Conservation (phyloP, 2,797 vertebrate genomes). For the Lagodon rhomboides region DNA sequence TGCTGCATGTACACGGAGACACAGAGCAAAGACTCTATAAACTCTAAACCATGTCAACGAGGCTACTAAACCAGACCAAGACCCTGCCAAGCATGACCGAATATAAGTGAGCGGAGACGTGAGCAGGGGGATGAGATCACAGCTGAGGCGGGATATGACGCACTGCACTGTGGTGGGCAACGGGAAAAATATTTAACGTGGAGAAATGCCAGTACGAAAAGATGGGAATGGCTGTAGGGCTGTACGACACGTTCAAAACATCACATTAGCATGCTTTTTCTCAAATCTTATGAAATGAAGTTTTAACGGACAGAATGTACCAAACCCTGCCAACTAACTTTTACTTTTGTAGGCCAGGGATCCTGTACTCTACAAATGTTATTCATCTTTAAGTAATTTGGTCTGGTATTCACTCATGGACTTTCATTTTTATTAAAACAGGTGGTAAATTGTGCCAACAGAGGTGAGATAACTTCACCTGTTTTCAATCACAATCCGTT, state of each 20-base stretch:
- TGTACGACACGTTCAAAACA: slow-evolving; percentile 31
- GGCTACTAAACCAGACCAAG: slow-evolving; percentile 36
- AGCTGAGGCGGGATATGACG: slow-evolving; percentile 34
- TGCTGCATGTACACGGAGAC: neutral
- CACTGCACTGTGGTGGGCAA: slow-evolving; percentile 30
- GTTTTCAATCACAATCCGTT: slow-evolving; percentile 5
- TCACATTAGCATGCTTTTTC: neutral
- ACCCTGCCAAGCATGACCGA: slow-evolving; percentile 51
- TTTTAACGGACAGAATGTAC: neutral
- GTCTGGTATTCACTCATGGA: slow-evolving; percentile 20
- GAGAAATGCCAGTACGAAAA: slow-evolving; percentile 34
- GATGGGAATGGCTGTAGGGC: slow-evolving; percentile 45
- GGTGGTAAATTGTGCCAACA: slow-evolving; percentile 14
- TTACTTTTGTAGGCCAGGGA: neutral
- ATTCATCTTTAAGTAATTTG: slow-evolving; percentile 23
- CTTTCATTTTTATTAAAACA: slow-evolving; percentile 8
- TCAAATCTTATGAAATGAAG: neutral
- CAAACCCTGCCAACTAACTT: neutral
- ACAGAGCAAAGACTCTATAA: neutral
- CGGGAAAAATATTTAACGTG: slow-evolving; percentile 22
- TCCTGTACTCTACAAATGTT: neutral
- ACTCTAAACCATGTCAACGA: slow-evolving; percentile 29
- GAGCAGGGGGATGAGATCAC: slow-evolving; percentile 52
- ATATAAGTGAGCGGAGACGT: slow-evolving; percentile 26
- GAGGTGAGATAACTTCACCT: slow-evolving; percentile 41